These are phyloP conservation scores for Cherax destructor DNA, from an alignment of 1,140 invertebrate genomes.

Conservation along the genomic window DNA sequence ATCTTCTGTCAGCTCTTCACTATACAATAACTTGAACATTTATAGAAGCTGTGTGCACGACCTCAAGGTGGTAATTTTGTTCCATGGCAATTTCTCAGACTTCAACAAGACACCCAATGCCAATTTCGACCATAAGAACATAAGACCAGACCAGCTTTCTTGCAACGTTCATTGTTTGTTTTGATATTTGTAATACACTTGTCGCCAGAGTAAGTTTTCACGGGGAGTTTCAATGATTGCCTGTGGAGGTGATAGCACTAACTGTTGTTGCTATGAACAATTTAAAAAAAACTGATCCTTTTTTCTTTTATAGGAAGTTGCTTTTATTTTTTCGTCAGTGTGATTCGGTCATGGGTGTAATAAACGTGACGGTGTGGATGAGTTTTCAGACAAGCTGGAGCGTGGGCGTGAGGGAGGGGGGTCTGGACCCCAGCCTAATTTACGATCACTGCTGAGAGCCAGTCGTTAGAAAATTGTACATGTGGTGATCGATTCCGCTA, in stretches of 20 bases:
- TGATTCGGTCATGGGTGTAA: background rate
- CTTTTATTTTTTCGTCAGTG: slow-evolving; percentile 34
- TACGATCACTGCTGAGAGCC: slow-evolving; percentile 10
- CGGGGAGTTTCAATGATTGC: background rate
- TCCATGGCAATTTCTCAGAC: background rate
- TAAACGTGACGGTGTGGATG: background rate
- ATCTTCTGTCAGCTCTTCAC: background rate
- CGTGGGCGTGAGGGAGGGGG: background rate
- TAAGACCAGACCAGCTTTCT: no score
- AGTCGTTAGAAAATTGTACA: slow-evolving; percentile 24
- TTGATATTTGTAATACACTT: background rate
- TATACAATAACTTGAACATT: background rate
- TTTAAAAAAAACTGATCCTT: background rate
- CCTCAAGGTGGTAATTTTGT: background rate
- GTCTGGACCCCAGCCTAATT: background rate
- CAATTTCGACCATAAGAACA: no score
- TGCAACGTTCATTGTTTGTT: background rate
- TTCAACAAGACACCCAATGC: no score
- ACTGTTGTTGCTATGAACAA: background rate
- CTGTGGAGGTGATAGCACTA: background rate
- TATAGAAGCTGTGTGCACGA: background rate
- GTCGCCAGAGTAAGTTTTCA: background rate
- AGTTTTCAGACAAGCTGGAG: background rate
- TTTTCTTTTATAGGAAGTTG: background rate
- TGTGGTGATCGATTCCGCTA: slow-evolving; percentile 6